These are phyloP conservation scores for Vannuccia rotundouncinata DNA, from an alignment of 2,888 invertebrate genomes.

Conservation along the genomic window DNA sequence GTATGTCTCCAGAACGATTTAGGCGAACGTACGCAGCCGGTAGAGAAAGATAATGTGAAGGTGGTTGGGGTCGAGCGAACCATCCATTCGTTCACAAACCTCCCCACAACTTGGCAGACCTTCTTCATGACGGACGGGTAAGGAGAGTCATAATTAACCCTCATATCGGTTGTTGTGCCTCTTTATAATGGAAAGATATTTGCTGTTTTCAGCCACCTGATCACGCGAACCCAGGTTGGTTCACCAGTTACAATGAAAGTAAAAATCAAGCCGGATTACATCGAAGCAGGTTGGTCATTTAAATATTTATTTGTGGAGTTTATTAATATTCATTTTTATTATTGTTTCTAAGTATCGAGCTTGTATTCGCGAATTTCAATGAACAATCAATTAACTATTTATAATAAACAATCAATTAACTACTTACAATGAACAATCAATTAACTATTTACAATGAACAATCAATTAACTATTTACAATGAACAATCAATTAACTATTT, in stretches of 20 bases:
- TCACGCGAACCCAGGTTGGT: slow-evolving; percentile 55
- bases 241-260: slow-evolving; percentile 56
- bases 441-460: no score
- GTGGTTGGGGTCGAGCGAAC: slow-evolving; percentile 53
- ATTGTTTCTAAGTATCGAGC: no score
- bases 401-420: no score
- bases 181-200: neutral
- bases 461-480: no score
- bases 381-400: no score
- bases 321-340: no score
- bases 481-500: no score
- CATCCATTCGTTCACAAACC: slow-evolving; percentile 49
- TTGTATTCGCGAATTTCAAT: no score
- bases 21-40: slow-evolving; percentile 48
- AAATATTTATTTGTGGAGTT: no score
- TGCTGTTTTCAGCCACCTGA: slow-evolving; percentile 48
- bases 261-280: slow-evolving; percentile 46
- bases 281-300: slow-evolving; percentile 49
- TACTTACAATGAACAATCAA: no score
- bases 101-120: slow-evolving; percentile 55
- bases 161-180: neutral
- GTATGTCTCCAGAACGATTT: slow-evolving; percentile 48
- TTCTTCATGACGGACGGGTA: slow-evolving; percentile 55
- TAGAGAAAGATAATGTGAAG: slow-evolving; percentile 48
- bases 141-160: slow-evolving; percentile 33